Evolutionary conservation across 35 echinoderm and acorn worm species (phyloP), one percentile per base, ranked within the genome.

Genomic region (Antedon bifida): DNA sequence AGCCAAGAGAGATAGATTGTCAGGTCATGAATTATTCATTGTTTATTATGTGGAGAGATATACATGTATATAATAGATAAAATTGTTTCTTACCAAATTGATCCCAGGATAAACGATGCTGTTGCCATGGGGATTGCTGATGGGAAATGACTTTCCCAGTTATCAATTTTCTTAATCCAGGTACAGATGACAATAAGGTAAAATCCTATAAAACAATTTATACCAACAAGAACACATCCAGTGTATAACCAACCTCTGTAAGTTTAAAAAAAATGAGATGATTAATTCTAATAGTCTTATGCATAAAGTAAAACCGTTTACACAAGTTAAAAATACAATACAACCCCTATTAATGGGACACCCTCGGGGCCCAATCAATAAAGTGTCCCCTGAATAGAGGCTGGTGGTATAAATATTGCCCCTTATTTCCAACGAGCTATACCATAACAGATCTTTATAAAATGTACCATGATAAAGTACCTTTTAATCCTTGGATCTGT

Each of bases 71-170:
- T 42, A 5, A 7, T 30, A 21, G 75, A 5, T 4, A 76, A 30
- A 76, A 33, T 33, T 5, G 4, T 29, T 76, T 10, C 87, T 90
- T 85, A 97, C 94, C 94, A 97, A 32, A 99, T 74, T 77, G 85
- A 64, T 44, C 95, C 95, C 34, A 82, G 73, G 33, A 99, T 81
- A 75, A 99, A 99, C 17, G 88, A 82, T 56, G 82, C 88, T 17
- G 95, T 99, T 88, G 95, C 95, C 46, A 99, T 82, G 0, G 95
- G 95, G 16, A 99, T 87, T 9, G 90, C 90, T 31, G 86, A 85
- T 5, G 95, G 95, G 21, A 74, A 74, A 42, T 92, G 90, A n/a
- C 80, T 83, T 34, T 99, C 95, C 95, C 95, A 99, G 46, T 99
- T 91, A 5, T 87, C 64, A 74, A 90, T 99, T 83, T 99, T 99